These are phyloP conservation scores for Trinorchestia longiramus DNA, from an alignment of 1,140 invertebrate genomes.

Conservation along the genomic window DNA sequence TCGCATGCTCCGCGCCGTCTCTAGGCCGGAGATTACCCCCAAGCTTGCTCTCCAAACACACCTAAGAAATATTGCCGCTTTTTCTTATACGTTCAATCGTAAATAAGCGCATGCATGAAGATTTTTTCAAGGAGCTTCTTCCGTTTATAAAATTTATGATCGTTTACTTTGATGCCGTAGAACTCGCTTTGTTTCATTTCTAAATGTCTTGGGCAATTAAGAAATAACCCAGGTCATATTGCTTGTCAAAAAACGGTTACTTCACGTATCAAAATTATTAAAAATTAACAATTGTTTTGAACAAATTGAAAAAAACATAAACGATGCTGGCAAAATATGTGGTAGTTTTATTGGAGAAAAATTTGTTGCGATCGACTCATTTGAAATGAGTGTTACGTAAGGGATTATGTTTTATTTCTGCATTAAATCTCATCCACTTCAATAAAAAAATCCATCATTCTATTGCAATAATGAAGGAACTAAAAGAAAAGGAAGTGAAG, in stretches of 20 bases:
- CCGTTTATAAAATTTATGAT: slow-evolving; percentile 18
- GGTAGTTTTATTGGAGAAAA: too few relatives aligned
- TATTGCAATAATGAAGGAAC: too few relatives aligned
- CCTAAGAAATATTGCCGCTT: slow-evolving; percentile 38
- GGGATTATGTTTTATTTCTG: too few relatives aligned
- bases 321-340: background rate
- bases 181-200: background rate
- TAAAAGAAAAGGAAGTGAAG: too few relatives aligned
- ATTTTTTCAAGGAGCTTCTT: background rate
- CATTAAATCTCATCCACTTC: too few relatives aligned
- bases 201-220: background rate
- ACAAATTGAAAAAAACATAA: background rate
- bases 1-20: background rate
- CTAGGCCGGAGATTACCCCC: slow-evolving; percentile 17
- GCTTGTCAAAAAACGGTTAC: background rate
- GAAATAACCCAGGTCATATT: background rate
- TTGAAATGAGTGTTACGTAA: too few relatives aligned
- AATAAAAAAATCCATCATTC: too few relatives aligned
- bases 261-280: background rate
- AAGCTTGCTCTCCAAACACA: slow-evolving; percentile 38
- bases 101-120: slow-evolving; percentile 40
- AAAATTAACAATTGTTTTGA: background rate
- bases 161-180: background rate
- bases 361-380: too few relatives aligned
- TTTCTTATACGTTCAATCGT: background rate